phyloP scores from a whole-genome alignment of 2,113 vertebrate species.

The Rynchops niger region DNA sequence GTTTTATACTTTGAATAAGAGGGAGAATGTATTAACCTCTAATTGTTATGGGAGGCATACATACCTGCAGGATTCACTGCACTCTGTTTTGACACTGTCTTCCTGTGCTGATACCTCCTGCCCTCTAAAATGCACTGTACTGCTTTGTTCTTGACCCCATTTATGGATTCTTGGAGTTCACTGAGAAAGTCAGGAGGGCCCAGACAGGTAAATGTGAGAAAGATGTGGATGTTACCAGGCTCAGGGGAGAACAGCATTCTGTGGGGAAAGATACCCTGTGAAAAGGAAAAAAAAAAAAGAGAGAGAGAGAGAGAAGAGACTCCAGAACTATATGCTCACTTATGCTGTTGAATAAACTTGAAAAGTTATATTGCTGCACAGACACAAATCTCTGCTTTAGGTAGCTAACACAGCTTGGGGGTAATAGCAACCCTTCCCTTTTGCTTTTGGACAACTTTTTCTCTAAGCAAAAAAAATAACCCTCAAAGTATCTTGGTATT shows the following conservation, averaged over 20 bases:
- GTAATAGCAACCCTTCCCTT: background rate
- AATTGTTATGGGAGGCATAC: background rate
- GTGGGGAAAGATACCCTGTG: background rate
- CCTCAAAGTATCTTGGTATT: background rate
- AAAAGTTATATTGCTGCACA: background rate
- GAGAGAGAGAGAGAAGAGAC: no score
- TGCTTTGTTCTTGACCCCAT: background rate
- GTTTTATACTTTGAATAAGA: background rate
- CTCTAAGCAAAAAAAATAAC: background rate
- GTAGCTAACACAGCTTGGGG: background rate
- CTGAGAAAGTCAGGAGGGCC: background rate
- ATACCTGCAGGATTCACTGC: background rate
- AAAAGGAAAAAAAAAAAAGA: accelerated
- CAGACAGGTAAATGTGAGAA: background rate
- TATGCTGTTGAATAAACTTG: background rate
- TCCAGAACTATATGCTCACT: background rate
- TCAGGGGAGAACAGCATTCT: background rate
- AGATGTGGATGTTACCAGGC: background rate
- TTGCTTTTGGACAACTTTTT: background rate
- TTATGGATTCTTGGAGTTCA: background rate
- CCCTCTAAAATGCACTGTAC: background rate
- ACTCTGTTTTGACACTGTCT: background rate
- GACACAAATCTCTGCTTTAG: background rate
- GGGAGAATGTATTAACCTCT: background rate
- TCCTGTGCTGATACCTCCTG: background rate